Evolutionary conservation across 2,888 invertebrate species (phyloP).

Genomic region (Eulithis prunata): DNA sequence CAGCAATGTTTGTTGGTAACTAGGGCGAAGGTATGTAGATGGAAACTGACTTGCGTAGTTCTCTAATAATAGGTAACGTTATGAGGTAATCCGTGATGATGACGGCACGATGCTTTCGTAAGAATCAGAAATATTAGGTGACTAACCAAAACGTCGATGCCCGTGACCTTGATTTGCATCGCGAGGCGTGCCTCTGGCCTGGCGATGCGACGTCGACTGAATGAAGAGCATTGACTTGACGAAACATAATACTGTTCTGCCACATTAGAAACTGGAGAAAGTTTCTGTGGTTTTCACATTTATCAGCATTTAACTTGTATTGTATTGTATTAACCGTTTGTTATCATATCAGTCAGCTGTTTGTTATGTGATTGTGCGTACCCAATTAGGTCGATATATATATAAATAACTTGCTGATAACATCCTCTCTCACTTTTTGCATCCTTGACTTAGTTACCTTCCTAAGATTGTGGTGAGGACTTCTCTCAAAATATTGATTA

Average conservation of each 20-base stretch:
- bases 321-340: background rate
- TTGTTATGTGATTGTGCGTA: too few species aligned
- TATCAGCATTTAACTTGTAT: background rate
- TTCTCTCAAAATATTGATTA: background rate
- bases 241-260: conserved; percentile 8
- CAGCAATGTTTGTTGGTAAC: conserved; percentile 68
- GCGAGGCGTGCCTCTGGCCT: conserved; percentile 52
- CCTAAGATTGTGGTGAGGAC: background rate
- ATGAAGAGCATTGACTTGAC: conserved; percentile 30
- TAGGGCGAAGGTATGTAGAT: conserved; percentile 63
- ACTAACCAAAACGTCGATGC: conserved; percentile 62
- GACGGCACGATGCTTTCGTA: conserved; percentile 73
- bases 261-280: conserved; percentile 20
- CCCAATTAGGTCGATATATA: too few species aligned
- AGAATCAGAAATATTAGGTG: conserved; percentile 75
- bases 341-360: too few species aligned
- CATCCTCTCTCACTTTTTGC: too few species aligned
- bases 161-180: conserved; percentile 69
- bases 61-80: conserved; percentile 79
- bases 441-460: too few species aligned
- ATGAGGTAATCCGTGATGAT: conserved; percentile 77
- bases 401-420: too few species aligned
- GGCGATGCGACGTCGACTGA: conserved; percentile 55
- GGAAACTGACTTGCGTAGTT: conserved; percentile 65
- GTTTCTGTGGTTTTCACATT: conserved; percentile 10